phyloP scores from a whole-genome alignment of 1,140 invertebrate species.

The Neodiprion virginianus region DNA sequence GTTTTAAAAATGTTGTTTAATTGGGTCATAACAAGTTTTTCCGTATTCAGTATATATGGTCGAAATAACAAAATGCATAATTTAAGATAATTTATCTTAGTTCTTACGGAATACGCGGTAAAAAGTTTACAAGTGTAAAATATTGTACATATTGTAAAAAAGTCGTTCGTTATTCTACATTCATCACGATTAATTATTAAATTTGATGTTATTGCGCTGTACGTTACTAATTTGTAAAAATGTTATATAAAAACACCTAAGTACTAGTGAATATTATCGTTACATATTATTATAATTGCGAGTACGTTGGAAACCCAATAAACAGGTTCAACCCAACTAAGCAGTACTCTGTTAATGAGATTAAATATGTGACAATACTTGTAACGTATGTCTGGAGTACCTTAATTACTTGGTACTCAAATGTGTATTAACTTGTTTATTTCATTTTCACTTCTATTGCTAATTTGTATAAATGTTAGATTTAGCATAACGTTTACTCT shows the following conservation, averaged over 20 bases:
- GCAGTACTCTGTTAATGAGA: background rate
- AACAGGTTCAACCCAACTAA: no score
- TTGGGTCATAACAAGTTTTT: no score
- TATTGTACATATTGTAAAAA: no score
- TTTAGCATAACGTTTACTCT: background rate
- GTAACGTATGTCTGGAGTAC: background rate
- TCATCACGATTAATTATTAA: background rate
- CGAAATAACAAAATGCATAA: no score
- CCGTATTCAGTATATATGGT: no score
- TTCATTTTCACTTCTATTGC: background rate
- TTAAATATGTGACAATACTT: background rate
- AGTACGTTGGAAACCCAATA: background rate
- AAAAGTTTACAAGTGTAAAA: no score
- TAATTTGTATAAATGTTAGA: background rate
- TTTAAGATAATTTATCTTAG: no score
- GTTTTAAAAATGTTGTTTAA: no score
- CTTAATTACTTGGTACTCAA: background rate
- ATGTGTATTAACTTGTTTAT: background rate
- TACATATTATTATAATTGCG: background rate
- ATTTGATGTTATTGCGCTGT: background rate
- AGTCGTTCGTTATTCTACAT: background rate
- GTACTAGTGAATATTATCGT: background rate
- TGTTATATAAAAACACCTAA: conserved; percentile 1
- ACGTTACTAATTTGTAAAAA: background rate
- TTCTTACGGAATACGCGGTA: no score